Evolutionary conservation across 2,888 invertebrate species (phyloP), one percentile per base, ranked within the genome.

Genomic region (Brachyptera risi): DNA sequence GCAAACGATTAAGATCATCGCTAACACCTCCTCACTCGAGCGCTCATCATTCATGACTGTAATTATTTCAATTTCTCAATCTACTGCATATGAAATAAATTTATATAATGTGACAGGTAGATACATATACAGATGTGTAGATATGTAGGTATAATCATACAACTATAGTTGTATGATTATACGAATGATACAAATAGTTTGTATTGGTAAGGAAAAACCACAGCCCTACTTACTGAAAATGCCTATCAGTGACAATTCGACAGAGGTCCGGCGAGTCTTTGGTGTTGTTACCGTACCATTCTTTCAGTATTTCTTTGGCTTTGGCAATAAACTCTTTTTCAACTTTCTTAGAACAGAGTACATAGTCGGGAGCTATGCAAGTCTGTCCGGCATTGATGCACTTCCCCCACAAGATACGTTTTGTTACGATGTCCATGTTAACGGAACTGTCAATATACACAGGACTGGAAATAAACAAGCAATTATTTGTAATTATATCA

Each of bases 281-380:
- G 0, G 87, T 80, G 69, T 93, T 84, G 0, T 85, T 83, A 0
- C 93, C 92, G 71, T 90, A 97, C 86, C 91, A 96, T 69, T 91
- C 87, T 59, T 82, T 80, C 1, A 92, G 68, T 27, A 90, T 76
- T 65, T 81, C 81, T 71, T 83, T 86, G 1, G 87, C 83, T 59
- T 80, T 80, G 26, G 79, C 78, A 3, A 93, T 71, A 68, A 93
- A 85, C 67, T 82, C 80, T n/a, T 83, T 82, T 76, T 95, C 87
- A 0, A 90, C 80, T 71, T 87, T 84, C 69, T 85, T 84, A 13
- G 87, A 83, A 76, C 94, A 94, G 1, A 98, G 78, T 17, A 98
- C 71, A 72, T 96, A 98, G 77, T 98, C 98, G 0, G 97, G 96
- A 0, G 96, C 94, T 66, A 99, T 90, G 76, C 98, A 98, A 0